Percentiles rank a stretch among this genome's conserved stretches.
Conservation (phyloP, 2,113 vertebrate genomes). For the Oncorhynchus masou region DNA sequence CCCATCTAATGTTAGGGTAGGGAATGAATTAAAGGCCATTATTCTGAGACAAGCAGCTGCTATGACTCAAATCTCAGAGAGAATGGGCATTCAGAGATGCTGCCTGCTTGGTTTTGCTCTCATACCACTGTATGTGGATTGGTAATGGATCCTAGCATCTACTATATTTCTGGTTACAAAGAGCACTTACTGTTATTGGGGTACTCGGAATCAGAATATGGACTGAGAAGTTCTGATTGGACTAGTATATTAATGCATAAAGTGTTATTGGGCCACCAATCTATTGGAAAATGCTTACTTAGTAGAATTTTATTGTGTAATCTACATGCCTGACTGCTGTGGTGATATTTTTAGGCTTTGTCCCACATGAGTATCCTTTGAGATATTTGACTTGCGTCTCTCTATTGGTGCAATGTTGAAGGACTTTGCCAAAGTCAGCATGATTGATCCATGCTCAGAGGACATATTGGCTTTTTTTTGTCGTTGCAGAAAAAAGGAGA, state of each 20-base stretch:
- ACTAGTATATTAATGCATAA: neutral
- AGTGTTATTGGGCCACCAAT: too few relatives aligned
- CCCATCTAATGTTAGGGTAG: slow-evolving; percentile 1
- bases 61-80: neutral
- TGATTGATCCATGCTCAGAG: slow-evolving; percentile 45
- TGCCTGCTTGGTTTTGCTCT: too few relatives aligned
- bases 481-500: slow-evolving; percentile 25
- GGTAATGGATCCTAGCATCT: too few relatives aligned
- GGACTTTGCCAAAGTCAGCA: slow-evolving; percentile 27
- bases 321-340: neutral
- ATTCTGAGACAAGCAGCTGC: neutral
- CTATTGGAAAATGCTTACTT: neutral
- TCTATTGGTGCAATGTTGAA: slow-evolving; percentile 16
- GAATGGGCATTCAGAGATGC: neutral
- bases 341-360: slow-evolving; percentile 9
- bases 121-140: too few relatives aligned
- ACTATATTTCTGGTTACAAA: too few relatives aligned
- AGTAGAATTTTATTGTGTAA: neutral
- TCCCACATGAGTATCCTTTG: slow-evolving; percentile 35
- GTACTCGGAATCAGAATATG: neutral
- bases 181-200: too few relatives aligned
- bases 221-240: neutral
- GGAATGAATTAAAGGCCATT: neutral
- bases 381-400: slow-evolving; percentile 7
- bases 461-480: slow-evolving; percentile 51